Conservation (phyloP, 2,113 vertebrate genomes). For the Coturnix japonica region DNA sequence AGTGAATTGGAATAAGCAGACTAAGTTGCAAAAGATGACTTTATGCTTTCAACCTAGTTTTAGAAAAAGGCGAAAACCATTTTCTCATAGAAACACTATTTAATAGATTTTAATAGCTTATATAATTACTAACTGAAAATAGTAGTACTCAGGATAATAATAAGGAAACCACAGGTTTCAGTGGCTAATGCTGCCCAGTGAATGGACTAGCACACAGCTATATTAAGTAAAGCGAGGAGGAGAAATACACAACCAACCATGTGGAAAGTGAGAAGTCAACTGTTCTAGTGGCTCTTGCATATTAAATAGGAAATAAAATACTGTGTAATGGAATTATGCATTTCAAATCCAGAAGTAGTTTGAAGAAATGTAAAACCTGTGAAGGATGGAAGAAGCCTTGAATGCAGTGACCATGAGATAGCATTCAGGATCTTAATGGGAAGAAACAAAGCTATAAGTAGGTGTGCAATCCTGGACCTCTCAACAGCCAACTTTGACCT, state of each 20-base stretch:
- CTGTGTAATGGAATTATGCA: neutral
- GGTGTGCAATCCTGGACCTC: no score
- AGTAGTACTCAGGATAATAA: neutral
- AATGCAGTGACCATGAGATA: no score
- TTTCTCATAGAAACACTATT: neutral
- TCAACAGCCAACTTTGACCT: no score
- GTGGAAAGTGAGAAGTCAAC: neutral
- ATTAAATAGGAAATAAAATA: constrained; percentile 9
- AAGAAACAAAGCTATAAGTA: no score
- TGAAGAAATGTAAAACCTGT: neutral
- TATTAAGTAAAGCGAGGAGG: neutral
- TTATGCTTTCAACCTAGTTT: neutral
- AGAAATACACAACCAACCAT: neutral
- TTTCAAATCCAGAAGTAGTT: neutral
- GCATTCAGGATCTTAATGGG: no score
- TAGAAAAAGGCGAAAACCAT: neutral
- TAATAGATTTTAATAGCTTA: neutral
- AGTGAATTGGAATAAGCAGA: constrained; percentile 30
- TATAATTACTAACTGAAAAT: neutral
- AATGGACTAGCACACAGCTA: rapidly evolving
- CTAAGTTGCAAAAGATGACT: constrained; percentile 12
- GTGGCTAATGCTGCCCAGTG: rapidly evolving
- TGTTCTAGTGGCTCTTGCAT: neutral
- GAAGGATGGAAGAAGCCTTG: no score
- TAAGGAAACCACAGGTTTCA: neutral